Conservation (phyloP, 2,888 invertebrate species). For the Polydrusus pterygomalis region DNA sequence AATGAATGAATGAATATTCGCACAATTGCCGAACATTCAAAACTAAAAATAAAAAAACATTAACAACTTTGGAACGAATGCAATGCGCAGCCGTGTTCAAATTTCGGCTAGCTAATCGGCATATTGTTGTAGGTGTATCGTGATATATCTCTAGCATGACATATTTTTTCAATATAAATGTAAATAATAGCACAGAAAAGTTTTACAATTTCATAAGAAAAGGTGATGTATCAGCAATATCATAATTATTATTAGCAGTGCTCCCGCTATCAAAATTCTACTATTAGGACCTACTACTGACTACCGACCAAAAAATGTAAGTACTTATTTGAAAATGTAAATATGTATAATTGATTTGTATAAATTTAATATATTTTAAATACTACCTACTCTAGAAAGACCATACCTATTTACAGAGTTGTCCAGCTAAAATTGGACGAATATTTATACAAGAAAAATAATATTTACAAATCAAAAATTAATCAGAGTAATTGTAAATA, state of each 20-base stretch:
- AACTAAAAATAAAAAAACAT: too few species aligned
- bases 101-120: too few species aligned
- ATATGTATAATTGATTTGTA: not conserved
- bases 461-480: slow-evolving; percentile 4
- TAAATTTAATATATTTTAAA: not conserved
- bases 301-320: not conserved
- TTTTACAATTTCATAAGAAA: too few species aligned
- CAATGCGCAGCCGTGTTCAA: too few species aligned
- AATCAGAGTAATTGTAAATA: slow-evolving; percentile 13
- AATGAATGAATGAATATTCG: too few species aligned
- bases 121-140: too few species aligned
- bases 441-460: not conserved
- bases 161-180: too few species aligned
- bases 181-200: too few species aligned
- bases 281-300: not conserved
- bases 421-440: not conserved
- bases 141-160: too few species aligned
- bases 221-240: too few species aligned
- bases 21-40: too few species aligned
- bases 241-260: not conserved
- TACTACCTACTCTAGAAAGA: not conserved
- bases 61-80: too few species aligned
- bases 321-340: slow-evolving; percentile 3
- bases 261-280: not conserved
- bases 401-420: slow-evolving; percentile 1